Evolutionary conservation across 1,140 invertebrate species (phyloP), one percentile per base, ranked within the genome.

Genomic region (Nasonia longicornis): DNA sequence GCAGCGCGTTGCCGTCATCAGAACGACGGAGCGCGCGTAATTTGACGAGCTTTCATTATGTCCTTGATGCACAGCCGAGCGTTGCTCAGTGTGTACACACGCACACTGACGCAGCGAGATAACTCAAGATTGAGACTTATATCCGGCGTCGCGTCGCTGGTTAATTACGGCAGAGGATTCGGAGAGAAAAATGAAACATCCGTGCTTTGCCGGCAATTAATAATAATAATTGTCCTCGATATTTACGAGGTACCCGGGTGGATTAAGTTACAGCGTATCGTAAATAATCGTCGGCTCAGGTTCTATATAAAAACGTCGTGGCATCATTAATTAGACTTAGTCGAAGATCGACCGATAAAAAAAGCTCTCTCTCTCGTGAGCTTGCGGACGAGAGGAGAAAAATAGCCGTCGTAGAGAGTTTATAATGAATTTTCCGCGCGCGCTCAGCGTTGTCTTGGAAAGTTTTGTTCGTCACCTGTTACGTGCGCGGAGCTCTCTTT

Each of bases 391-490:
- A n/a, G 38, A 71, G 29, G n/a, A 76, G 35, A 76, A 66, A 76
- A 73, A 42, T 20, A 26, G 22, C 7, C 20, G n/a, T 22, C 48
- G 20, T 52, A 66, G 74, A 45, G 74, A 66, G 31, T 66, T 42
- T 64, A 20, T 76, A 66, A 76, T 76, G 74, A 76, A 76, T 76
- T 76, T 45, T 42, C 74, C 31, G 3, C 6, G 52, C 52, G 52
- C 52, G 48, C 4, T 3, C 48, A 14, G 1, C 58, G 73, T 42
- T 42, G 1, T 76, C 58, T n/a, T 31, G 63, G 12, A 73, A 63
- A 31, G 45, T 78, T 67, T 64, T 72, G 66, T 45, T 78, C 71
- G 64, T 78, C 66, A 48, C 70, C 58, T 74, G 71, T 80, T 80
- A 73, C 78, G 38, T 42, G 38, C 38, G 14, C 38, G 35, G 52